Percentiles rank a stretch among this genome's conserved stretches.
These are phyloP conservation scores for Dipodomys spectabilis DNA, from an alignment of 2,113 vertebrate genomes.

Conservation along the genomic window DNA sequence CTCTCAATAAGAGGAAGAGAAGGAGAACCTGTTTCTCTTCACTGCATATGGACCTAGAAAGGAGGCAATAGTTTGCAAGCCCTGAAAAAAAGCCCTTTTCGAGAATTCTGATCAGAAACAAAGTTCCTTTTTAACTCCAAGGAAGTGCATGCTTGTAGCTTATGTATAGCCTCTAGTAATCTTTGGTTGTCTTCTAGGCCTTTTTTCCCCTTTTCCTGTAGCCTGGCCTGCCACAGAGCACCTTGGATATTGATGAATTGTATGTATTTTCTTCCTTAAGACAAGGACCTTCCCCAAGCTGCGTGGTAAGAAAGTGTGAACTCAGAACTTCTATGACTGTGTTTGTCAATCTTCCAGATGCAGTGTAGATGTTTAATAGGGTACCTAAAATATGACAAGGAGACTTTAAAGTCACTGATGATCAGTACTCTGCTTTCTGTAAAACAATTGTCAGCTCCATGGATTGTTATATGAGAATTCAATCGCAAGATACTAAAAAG, in stretches of 20 bases:
- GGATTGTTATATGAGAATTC: no score
- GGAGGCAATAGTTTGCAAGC: not conserved
- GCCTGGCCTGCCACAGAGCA: accelerated
- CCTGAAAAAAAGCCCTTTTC: not conserved
- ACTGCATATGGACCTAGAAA: not conserved
- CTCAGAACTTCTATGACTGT: not conserved
- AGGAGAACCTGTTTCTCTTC: not conserved
- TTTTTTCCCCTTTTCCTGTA: not conserved
- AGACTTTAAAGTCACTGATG: not conserved
- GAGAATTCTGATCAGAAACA: not conserved
- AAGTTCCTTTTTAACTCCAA: not conserved
- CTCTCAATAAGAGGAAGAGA: not conserved
- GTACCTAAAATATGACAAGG: not conserved
- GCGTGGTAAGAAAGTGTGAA: not conserved
- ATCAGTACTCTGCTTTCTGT: not conserved
- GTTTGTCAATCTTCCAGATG: not conserved
- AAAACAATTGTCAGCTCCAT: not conserved
- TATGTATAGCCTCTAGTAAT: not conserved
- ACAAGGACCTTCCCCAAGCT: not conserved
- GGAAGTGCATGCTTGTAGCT: not conserved
- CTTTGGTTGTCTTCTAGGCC: not conserved
- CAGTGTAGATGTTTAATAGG: not conserved
- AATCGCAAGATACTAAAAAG: no score
- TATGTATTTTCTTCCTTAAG: not conserved
- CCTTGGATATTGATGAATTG: not conserved